Base-by-base conservation (phyloP, 2,113 vertebrate species). In the Thalassarche chlororhynchos region DNA sequence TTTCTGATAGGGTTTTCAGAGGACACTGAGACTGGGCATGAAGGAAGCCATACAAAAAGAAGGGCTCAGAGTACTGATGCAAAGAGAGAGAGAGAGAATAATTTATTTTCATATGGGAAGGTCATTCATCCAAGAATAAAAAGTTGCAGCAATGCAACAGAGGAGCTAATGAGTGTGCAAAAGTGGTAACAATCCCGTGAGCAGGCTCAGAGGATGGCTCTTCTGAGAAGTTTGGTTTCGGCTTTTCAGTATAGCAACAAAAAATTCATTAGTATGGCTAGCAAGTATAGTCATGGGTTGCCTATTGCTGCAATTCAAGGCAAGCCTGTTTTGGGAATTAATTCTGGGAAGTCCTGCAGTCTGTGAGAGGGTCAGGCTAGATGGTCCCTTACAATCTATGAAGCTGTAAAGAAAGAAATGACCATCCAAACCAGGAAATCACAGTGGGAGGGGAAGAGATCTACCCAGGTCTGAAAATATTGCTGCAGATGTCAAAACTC, bases 401-500 rank as follows among this genome's bases (percentile, higher is more conserved):
- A 38, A 90, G 21, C 13, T 75, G 32, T 28, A 36, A 64, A 69
- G 57, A 62, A 75, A 77, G 49, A 90, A 92, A 66, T 51, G n/a
- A 23, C 40, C n/a, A 49, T 81, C 46, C 40, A 84, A 92, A 68
- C 36, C 13, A 69, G 66, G 66, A 92, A 93, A 92, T 42, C 40
- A 38, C 28, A 62, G 49, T 1, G 4, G 24, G 11, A 71, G 36
- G 20, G 23, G 24, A 68, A 81, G 17, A 84, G 72, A 69, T 61
- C 91, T 82, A 46, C 23, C 23, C 31, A 79, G 36, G 36, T 84
- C 83, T 91, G 86, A 89, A 94, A 91, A 83, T 82, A 89, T 16
- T 84, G 92, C 61, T 83, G 93, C 91, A 95, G 92, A 97, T 97
- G 91, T 96, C 93, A 94, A 80, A 96, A 42, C 54, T 94, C 74